A percentile compares a stretch with the other conserved stretches of the same genome.
Conservation (phyloP, 2,797 vertebrate species). For the Zenarchopterus dispar region DNA sequence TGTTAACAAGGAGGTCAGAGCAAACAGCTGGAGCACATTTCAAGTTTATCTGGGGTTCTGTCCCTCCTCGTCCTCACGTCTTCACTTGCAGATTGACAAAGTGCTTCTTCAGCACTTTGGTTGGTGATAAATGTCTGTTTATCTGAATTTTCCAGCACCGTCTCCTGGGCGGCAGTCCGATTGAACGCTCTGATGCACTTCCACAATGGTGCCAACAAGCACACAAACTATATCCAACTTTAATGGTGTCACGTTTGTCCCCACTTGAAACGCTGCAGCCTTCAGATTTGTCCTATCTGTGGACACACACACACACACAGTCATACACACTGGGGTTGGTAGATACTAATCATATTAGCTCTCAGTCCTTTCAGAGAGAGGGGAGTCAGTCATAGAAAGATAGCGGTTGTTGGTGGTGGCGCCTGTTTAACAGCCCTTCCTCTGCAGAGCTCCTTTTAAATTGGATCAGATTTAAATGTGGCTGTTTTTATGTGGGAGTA, state of each 20-base stretch:
- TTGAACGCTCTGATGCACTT: background rate
- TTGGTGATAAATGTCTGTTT: slow-evolving; percentile 8
- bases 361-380: slow-evolving; percentile 39
- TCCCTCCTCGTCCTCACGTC: background rate
- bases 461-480: slow-evolving; percentile 21
- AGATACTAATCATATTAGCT: slow-evolving; percentile 72
- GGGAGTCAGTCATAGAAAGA: slow-evolving; percentile 54
- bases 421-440: background rate
- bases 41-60: slow-evolving; percentile 19
- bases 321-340: slow-evolving; percentile 12
- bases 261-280: slow-evolving; percentile 1
- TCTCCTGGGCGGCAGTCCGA: slow-evolving; percentile 22
- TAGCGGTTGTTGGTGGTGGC: slow-evolving; percentile 9
- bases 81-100: slow-evolving; percentile 6
- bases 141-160: background rate
- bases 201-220: background rate
- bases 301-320: background rate
- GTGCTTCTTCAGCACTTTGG: slow-evolving; percentile 5
- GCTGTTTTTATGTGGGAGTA: slow-evolving; percentile 15
- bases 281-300: slow-evolving; percentile 15
- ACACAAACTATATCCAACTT: background rate
- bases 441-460: slow-evolving; percentile 11
- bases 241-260: background rate
- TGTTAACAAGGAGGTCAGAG: slow-evolving; percentile 24
- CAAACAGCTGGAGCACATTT: slow-evolving; percentile 47